Evolutionary conservation across 2,113 vertebrate genomes (phyloP).

Genomic region (Polyodon spathula): DNA sequence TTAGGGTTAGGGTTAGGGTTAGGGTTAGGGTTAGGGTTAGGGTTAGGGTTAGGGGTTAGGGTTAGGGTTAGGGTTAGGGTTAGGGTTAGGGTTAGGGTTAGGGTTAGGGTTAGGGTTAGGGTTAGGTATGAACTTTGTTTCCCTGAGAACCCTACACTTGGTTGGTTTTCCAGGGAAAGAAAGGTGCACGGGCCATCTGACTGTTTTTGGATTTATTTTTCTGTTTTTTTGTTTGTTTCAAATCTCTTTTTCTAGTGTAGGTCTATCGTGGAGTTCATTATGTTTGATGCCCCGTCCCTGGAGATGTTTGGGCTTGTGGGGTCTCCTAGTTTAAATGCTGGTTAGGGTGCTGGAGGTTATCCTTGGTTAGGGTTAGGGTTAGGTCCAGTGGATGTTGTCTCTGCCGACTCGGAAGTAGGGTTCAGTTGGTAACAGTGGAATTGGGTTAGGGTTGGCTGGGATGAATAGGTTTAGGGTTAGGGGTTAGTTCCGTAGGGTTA

Average conservation of each 20-base stretch:
- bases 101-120: conserved; percentile 15
- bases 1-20: background rate
- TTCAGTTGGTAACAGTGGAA: background rate
- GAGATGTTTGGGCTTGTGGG: background rate
- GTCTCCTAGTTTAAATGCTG: background rate
- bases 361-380: background rate
- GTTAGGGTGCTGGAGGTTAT: background rate
- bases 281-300: too few relatives aligned
- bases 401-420: background rate
- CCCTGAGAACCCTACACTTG: background rate
- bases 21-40: background rate
- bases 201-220: too few relatives aligned
- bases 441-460: conserved; percentile 3
- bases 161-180: background rate
- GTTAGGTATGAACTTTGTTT: conserved; percentile 2
- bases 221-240: background rate
- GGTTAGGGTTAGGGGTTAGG: conserved; percentile 6
- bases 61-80: conserved; percentile 12
- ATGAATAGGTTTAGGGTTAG: conserved; percentile 8
- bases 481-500: conserved; percentile 1
- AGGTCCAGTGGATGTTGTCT: background rate
- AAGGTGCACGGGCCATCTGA: background rate
- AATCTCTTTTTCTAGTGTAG: too few relatives aligned
- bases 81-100: conserved; percentile 14
- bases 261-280: too few relatives aligned